Evolutionary conservation across 2,113 vertebrate species (phyloP), one percentile per base, ranked within the genome.

Genomic region (Cygnus atratus): DNA sequence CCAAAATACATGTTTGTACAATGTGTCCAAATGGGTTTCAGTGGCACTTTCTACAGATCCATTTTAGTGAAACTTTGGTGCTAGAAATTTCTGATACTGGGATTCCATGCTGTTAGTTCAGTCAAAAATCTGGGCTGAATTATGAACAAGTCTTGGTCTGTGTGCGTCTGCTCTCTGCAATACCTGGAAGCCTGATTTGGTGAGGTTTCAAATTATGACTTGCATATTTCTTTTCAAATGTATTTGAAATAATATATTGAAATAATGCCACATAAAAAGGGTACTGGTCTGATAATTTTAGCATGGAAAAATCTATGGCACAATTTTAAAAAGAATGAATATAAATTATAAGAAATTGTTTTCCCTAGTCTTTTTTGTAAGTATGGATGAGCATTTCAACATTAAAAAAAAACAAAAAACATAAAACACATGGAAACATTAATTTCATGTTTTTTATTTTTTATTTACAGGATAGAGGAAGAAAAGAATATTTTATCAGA

Each of bases 391-490:
- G 8, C 3, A 21, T 9, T 87, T 91, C 18, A 55, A 7, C 22
- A 76, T 41, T 22, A 25, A 52, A 25, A 26, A 9, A 48, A 19
- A 21, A 16, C 20, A 22, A 50, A 10, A 65, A 59, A 10, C 37
- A 37, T 37, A 37, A 39, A 65, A 14, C n/a, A 2, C 33, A 59
- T 50, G 33, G 6, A 78, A 78, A 57, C 1, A 29, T 29, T 67
- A 55, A 82, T 93, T 81, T 84, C 1, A 9, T 5, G 0, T 87
- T 95, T 79, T n/a, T n/a, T n/a, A n/a, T n/a, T n/a, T n/a, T n/a
- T n/a, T n/a, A n/a, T n/a, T n/a, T 95, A 29, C 97, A 99, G 99
- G 94, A 97, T 98, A 76, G 97, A 98, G 37, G 99, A 99, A 97
- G 98, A 98, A 61, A 98, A 98, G 66, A 98, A 97, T 58, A 96